These are phyloP conservation scores for Caenorhabditis remanei DNA, from an alignment of 1,140 invertebrate genomes.

Conservation along the genomic window DNA sequence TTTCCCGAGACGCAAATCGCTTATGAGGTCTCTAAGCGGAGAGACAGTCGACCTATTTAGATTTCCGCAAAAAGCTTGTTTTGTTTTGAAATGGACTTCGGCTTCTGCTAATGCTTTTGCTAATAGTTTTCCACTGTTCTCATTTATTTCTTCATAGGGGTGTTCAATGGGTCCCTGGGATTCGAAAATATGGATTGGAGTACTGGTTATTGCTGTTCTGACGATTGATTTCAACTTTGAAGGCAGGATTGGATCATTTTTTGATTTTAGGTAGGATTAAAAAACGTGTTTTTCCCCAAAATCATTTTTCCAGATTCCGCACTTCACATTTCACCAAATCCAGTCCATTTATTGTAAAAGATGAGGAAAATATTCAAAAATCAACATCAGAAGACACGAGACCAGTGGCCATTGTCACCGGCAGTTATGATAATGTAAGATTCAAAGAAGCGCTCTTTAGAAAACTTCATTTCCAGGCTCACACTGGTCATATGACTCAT, in stretches of 20 bases:
- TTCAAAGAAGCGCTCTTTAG: background rate
- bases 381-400: background rate
- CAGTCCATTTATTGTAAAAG: background rate
- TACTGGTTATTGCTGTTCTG: background rate
- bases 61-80: conserved; percentile 29
- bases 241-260: conserved; percentile 11
- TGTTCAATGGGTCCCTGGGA: background rate
- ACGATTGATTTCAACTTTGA: conserved; percentile 30
- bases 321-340: conserved; percentile 4
- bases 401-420: conserved; percentile 35
- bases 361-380: background rate
- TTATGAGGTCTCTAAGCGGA: background rate
- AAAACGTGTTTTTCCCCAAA: background rate
- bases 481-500: conserved; percentile 54
- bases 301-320: background rate
- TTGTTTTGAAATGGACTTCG: conserved; percentile 28
- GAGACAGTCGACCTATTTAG: conserved; percentile 48
- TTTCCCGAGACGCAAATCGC: background rate
- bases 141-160: background rate
- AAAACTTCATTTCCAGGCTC: conserved; percentile 4
- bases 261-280: conserved; percentile 33
- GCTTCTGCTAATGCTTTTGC: background rate
- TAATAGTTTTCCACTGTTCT: background rate
- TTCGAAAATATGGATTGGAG: background rate
- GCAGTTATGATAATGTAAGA: conserved; percentile 11